A percentile compares a stretch with the other conserved stretches of the same genome.
Conservation (phyloP, 1,140 invertebrate species). For the Drosophila kurseongensis region DNA sequence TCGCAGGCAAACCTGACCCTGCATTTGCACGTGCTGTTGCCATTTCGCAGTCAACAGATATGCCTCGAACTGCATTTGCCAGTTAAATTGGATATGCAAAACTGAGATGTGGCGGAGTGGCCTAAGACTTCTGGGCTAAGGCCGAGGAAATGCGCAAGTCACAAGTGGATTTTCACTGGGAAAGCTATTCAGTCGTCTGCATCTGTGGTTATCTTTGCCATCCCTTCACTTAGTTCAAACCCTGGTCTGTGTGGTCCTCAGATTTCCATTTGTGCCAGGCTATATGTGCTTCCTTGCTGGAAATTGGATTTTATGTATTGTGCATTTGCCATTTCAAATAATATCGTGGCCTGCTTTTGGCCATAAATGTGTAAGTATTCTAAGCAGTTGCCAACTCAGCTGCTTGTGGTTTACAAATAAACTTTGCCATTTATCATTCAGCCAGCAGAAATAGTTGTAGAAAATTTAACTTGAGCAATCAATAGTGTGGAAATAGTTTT, state of each 20-base stretch:
- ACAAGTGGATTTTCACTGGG: constrained; percentile 68
- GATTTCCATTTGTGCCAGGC: constrained; percentile 32
- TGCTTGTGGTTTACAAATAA: constrained; percentile 11
- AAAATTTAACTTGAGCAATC: background rate
- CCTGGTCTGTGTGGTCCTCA: constrained; percentile 4
- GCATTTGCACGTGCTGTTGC: constrained; percentile 19
- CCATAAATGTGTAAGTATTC: constrained; percentile 49
- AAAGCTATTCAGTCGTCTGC: constrained; percentile 50
- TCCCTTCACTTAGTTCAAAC: background rate
- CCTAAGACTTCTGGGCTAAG: constrained; percentile 26
- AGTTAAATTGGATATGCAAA: constrained; percentile 50
- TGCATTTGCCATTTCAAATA: constrained; percentile 46
- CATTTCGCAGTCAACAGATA: constrained; percentile 28
- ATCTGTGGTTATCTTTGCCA: constrained; percentile 39
- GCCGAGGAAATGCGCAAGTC: constrained; percentile 54
- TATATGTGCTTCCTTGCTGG: constrained; percentile 10
- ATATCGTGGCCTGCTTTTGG: constrained; percentile 33
- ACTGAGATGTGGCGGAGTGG: constrained; percentile 22
- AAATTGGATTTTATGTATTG: constrained; percentile 68
- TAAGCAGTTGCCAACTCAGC: constrained; percentile 25
- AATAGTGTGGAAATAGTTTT: background rate
- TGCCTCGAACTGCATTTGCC: constrained; percentile 7
- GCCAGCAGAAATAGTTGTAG: background rate
- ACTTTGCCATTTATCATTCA: constrained; percentile 8
- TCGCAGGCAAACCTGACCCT: constrained; percentile 32